These are phyloP conservation scores for Vireo griseus DNA, from an alignment of 2,797 vertebrate species.

Conservation along the genomic window DNA sequence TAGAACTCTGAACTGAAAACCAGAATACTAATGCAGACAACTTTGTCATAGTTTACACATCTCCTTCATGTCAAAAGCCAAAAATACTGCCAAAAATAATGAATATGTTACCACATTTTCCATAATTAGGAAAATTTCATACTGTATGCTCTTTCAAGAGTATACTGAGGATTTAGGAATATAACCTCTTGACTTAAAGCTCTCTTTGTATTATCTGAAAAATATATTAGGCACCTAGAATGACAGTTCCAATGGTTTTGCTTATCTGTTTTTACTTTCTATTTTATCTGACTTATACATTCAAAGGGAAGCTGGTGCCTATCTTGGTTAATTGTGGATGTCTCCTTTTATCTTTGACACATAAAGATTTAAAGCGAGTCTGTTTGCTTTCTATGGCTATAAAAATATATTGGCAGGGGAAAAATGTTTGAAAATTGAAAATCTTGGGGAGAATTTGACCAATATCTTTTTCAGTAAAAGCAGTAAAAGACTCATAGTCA, in stretches of 20 bases:
- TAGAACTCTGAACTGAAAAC: not conserved
- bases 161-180: not conserved
- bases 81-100: conserved; percentile 41
- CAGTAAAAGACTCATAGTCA: not conserved
- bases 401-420: not conserved
- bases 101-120: not conserved
- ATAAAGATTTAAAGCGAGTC: not conserved
- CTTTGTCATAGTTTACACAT: not conserved
- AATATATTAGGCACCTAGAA: conserved; percentile 1
- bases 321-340: not conserved
- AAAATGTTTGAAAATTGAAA: no score
- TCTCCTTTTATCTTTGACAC: not conserved
- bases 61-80: not conserved
- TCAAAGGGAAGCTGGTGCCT: not conserved
- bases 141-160: not conserved
- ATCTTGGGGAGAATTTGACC: not conserved
- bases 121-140: conserved; percentile 32
- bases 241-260: not conserved
- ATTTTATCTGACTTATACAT: not conserved
- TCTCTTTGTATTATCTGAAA: conserved; percentile 33
- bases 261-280: not conserved
- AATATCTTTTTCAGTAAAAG: not conserved
- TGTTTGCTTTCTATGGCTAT: not conserved
- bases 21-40: not conserved
- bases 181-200: not conserved